A percentile compares a stretch with the other conserved stretches of the same genome.
These are phyloP conservation scores for Penaeus japonicus DNA, from an alignment of 1,140 invertebrate species.

Conservation along the genomic window DNA sequence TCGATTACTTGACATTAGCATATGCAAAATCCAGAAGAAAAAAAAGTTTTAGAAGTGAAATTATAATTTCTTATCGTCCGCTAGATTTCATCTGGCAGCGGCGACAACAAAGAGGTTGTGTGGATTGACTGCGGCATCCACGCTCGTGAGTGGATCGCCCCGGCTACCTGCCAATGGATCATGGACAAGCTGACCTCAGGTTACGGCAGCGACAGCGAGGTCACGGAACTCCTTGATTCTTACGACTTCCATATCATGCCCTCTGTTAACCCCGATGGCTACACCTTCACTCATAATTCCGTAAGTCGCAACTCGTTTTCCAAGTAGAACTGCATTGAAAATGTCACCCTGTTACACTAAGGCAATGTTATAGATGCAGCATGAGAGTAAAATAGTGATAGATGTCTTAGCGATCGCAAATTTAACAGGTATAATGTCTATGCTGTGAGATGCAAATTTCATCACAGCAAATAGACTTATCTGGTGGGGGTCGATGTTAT, in stretches of 20 bases:
- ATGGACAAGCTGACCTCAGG: slow-evolving; percentile 74
- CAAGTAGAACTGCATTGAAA: slow-evolving; percentile 62
- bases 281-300: slow-evolving; percentile 56
- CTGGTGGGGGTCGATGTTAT: neutral
- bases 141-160: slow-evolving; percentile 91
- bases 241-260: slow-evolving; percentile 70
- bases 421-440: neutral
- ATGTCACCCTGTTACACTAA: neutral
- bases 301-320: slow-evolving; percentile 43
- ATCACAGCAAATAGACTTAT: neutral
- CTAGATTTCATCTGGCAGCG: slow-evolving; percentile 31
- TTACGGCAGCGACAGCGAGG: slow-evolving; percentile 66
- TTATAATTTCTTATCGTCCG: neutral
- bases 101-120: slow-evolving; percentile 60
- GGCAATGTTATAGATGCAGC: too few species aligned
- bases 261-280: slow-evolving; percentile 59
- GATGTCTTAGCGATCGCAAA: too few species aligned
- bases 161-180: slow-evolving; percentile 84
- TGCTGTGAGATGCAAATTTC: neutral
- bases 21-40: too few species aligned
- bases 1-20: too few species aligned
- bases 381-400: too few species aligned
- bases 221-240: slow-evolving; percentile 74
- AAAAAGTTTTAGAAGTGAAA: neutral
- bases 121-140: slow-evolving; percentile 70